Percentiles rank a stretch among this genome's conserved stretches.
Evolutionary conservation across 2,113 vertebrate genomes (phyloP).

Genomic region (Regulus satrapa): DNA sequence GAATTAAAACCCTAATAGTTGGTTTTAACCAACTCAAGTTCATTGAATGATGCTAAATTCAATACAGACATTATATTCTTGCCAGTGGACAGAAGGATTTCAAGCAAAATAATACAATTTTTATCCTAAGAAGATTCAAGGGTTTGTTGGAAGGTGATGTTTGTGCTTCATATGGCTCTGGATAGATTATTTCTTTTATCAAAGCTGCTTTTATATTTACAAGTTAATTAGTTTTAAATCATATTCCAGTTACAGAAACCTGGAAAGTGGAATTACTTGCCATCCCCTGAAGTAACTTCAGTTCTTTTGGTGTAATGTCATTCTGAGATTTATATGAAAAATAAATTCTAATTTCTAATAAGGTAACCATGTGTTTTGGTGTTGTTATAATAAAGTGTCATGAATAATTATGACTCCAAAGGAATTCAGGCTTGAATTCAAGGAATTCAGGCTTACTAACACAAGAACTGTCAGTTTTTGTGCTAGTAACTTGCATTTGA

Average conservation of each 20-base stretch:
- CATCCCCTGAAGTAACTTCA: slow-evolving; percentile 56
- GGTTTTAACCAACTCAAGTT: background rate
- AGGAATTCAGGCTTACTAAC: slow-evolving; percentile 55
- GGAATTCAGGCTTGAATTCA: slow-evolving; percentile 50
- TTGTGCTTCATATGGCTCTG: background rate
- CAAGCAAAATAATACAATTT: background rate
- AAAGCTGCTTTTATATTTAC: slow-evolving; percentile 40
- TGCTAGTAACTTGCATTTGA: slow-evolving; percentile 9
- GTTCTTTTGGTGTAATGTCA: slow-evolving; percentile 48
- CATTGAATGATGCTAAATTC: background rate
- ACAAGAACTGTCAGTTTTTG: slow-evolving; percentile 36
- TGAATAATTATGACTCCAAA: slow-evolving; percentile 66
- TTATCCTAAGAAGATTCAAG: background rate
- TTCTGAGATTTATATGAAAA: slow-evolving; percentile 71
- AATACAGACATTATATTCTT: background rate
- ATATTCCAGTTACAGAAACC: background rate
- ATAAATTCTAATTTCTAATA: slow-evolving; percentile 72
- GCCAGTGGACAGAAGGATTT: background rate
- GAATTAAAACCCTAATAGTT: background rate
- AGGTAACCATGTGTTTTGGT: slow-evolving; percentile 68
- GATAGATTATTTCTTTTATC: slow-evolving; percentile 11
- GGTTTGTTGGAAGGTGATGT: background rate
- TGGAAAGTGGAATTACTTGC: slow-evolving; percentile 54
- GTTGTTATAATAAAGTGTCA: slow-evolving; percentile 54
- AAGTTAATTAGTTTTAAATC: slow-evolving; percentile 56